Evolutionary conservation across 2,888 invertebrate genomes (phyloP).

Genomic region (Hypercompe scribonia): DNA sequence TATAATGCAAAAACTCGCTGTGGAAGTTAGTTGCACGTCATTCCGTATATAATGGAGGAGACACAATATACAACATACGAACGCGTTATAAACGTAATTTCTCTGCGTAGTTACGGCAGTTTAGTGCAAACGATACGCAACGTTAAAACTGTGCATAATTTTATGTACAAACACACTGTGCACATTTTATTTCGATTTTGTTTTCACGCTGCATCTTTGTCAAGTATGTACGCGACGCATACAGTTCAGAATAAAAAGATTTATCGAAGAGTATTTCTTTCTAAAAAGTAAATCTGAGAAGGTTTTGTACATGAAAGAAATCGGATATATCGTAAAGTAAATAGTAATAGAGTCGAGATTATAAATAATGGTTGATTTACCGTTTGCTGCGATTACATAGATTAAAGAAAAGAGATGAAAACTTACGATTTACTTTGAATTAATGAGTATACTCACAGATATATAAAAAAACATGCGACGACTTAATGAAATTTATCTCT

Average conservation of each 20-base stretch:
- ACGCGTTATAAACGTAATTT: not conserved
- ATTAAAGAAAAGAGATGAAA: too few relatives aligned
- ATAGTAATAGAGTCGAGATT: too few relatives aligned
- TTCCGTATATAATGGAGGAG: not conserved
- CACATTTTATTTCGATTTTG: not conserved
- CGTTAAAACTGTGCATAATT: not conserved
- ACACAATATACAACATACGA: not conserved
- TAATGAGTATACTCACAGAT: too few relatives aligned
- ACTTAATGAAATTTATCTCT: too few relatives aligned
- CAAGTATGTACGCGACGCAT: not conserved
- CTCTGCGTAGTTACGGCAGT: not conserved
- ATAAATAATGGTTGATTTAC: too few relatives aligned
- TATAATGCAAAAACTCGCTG: not conserved
- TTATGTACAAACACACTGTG: not conserved
- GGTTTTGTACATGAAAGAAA: too few relatives aligned
- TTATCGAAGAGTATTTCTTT: not conserved
- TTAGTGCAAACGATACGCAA: not conserved
- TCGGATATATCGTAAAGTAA: too few relatives aligned
- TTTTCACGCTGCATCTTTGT: not conserved
- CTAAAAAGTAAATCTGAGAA: too few relatives aligned
- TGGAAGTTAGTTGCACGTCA: not conserved
- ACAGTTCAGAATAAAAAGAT: not conserved
- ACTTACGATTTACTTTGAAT: too few relatives aligned
- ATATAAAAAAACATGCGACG: too few relatives aligned
- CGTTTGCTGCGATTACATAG: too few relatives aligned